Percentiles rank a stretch among this genome's conserved stretches.
These are phyloP conservation scores for Drosophila busckii DNA, from an alignment of 1,140 invertebrate genomes.

Conservation along the genomic window DNA sequence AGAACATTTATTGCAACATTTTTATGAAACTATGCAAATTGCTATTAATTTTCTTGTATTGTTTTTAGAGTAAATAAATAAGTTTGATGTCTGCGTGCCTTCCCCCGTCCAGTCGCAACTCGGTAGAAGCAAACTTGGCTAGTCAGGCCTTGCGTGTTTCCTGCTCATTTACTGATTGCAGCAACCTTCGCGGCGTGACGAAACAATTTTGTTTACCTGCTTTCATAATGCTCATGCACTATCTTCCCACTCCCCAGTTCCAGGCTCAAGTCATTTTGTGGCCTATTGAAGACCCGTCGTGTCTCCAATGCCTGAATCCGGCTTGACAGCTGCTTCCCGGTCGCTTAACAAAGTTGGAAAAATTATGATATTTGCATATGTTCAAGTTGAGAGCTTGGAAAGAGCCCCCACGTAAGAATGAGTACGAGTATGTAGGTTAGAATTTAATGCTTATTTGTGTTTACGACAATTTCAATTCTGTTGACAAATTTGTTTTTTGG, in stretches of 20 bases:
- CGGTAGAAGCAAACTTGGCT: not conserved
- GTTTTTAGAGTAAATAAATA: constrained; percentile 77
- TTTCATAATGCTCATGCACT: constrained; percentile 46
- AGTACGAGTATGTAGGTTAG: constrained; percentile 11
- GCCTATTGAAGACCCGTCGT: constrained; percentile 24
- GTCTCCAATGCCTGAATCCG: constrained; percentile 3
- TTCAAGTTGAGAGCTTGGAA: constrained; percentile 48
- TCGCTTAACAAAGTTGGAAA: constrained; percentile 33
- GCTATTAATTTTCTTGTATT: constrained; percentile 75
- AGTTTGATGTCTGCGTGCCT: constrained; percentile 67
- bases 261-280: constrained; percentile 37
- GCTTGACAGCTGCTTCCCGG: constrained; percentile 29
- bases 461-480: constrained; percentile 67
- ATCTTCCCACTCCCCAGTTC: not conserved
- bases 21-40: constrained; percentile 73
- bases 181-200: constrained; percentile 69
- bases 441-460: constrained; percentile 54
- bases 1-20: constrained; percentile 61
- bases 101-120: not conserved
- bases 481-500: constrained; percentile 28
- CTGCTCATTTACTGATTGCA: constrained; percentile 51
- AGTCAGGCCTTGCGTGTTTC: constrained; percentile 53
- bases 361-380: constrained; percentile 76
- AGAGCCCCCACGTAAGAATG: not conserved
- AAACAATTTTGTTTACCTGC: constrained; percentile 70